Base-by-base conservation (phyloP, 37 sponge, comb jelly and placozoan species). In the Hexactinellida sp. region DNA sequence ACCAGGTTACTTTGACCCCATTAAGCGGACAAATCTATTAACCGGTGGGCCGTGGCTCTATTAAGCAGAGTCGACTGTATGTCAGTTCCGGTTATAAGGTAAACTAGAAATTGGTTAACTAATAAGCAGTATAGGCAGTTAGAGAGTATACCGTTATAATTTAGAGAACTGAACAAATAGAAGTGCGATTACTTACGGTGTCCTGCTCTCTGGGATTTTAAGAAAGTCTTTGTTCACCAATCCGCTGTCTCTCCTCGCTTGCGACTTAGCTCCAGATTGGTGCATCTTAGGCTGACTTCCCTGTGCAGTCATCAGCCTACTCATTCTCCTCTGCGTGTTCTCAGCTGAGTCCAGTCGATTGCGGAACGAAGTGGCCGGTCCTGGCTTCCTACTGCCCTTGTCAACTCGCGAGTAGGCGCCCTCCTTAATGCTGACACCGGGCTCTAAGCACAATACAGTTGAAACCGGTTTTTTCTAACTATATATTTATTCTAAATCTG, bases 251-350 rank as follows among this genome's bases (percentile, higher is more conserved):
- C 76, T 63, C 76, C 76, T 63, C 3, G 76, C 76, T 10, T n/a
- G 76, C 13, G 76, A 63, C 5, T 10, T 63, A n/a, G 76, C 76
- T 5, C 76, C 76, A 21, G 76, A 5, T 32, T 63, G 76, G 34
- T 63, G 76, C 76, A 63, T 63, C 30, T 63, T 63, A 63, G 76
- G 76, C 76, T 63, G 76, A 63, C 76, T 63, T 1, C 76, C 76
- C 76, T 28, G 32, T n/a, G 76, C 76, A 32, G 76, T 63, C 30
- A 63, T 3, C 5, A 63, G 34, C 76, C 21, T 63, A n/a, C 76
- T 63, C 76, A 63, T 63, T 25, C 76, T 10, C 76, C 13, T 63
- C 76, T 63, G 76, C 5, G 76, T 63, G 76, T 63, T 63, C 76
- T 63, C 76, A 32, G 76, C 76, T 5, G 76, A 63, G 21, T 63